These are phyloP conservation scores for Conistra vaccinii DNA, from an alignment of 2,888 invertebrate genomes.

Conservation along the genomic window DNA sequence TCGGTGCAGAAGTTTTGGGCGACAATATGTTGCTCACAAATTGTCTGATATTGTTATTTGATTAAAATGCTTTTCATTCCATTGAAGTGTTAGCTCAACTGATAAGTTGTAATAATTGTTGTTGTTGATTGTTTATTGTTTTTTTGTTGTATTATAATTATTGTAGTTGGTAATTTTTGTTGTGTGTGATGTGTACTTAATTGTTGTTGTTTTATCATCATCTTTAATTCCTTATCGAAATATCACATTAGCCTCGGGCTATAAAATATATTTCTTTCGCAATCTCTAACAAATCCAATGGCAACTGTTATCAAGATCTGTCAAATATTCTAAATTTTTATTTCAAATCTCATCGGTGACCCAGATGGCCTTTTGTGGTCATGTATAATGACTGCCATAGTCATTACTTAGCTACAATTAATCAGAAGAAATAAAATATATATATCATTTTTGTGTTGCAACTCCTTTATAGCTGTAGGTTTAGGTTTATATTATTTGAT, in stretches of 20 bases:
- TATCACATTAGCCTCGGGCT: constrained; percentile 32
- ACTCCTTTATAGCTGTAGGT: not conserved
- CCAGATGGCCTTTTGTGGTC: constrained; percentile 58
- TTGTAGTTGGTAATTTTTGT: no score
- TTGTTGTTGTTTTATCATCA: not conserved
- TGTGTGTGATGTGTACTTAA: no score
- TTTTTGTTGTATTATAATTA: no score
- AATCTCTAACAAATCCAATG: constrained; percentile 49
- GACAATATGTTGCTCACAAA: not conserved
- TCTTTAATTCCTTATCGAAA: constrained; percentile 3
- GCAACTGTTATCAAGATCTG: constrained; percentile 57
- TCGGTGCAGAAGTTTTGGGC: constrained; percentile 18
- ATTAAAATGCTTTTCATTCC: no score
- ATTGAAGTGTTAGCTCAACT: no score
- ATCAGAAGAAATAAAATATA: constrained; percentile 48
- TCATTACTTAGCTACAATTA: constrained; percentile 57
- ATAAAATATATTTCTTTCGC: constrained; percentile 29
- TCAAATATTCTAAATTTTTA: constrained; percentile 47
- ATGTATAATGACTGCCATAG: constrained; percentile 50
- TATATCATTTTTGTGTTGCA: constrained; percentile 43
- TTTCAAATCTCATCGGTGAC: constrained; percentile 46
- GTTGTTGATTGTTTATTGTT: not conserved
- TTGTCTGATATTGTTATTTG: no score
- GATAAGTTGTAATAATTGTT: constrained; percentile 8
- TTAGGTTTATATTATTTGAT: not conserved